phyloP scores from a whole-genome alignment of 2,113 vertebrate genomes.

The Chlamydotis undulata region DNA sequence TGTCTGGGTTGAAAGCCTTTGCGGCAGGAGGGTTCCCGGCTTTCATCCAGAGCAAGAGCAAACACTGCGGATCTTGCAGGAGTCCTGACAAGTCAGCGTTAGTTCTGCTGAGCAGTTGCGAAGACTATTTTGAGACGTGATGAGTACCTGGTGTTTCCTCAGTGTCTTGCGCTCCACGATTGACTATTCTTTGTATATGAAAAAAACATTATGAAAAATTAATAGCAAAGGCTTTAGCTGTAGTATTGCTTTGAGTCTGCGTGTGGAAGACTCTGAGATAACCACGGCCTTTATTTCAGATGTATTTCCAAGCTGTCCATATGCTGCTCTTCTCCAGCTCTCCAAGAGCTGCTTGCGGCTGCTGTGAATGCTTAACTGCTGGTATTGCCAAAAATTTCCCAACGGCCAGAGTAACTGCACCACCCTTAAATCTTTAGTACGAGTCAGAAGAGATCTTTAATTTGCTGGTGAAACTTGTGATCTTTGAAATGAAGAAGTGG shows the following conservation, averaged over 20 bases:
- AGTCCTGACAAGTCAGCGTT: background rate
- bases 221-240: background rate
- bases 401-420: background rate
- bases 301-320: background rate
- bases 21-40: background rate
- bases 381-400: background rate
- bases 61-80: background rate
- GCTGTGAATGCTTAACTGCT: background rate
- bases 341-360: background rate
- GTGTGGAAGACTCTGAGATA: fast-evolving
- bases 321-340: background rate
- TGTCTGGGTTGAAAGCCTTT: background rate
- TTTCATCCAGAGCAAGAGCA: background rate
- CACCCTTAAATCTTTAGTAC: background rate
- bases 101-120: background rate
- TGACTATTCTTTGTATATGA: background rate
- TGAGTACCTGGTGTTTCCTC: background rate
- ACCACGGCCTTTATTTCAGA: background rate
- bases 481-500: slow-evolving; percentile 15
- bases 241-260: background rate
- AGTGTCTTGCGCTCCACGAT: background rate
- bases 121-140: background rate
- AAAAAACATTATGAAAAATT: background rate
- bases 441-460: background rate
- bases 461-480: background rate